Conservation (phyloP, 2,113 vertebrate species). For the Sebastes schlegelii region DNA sequence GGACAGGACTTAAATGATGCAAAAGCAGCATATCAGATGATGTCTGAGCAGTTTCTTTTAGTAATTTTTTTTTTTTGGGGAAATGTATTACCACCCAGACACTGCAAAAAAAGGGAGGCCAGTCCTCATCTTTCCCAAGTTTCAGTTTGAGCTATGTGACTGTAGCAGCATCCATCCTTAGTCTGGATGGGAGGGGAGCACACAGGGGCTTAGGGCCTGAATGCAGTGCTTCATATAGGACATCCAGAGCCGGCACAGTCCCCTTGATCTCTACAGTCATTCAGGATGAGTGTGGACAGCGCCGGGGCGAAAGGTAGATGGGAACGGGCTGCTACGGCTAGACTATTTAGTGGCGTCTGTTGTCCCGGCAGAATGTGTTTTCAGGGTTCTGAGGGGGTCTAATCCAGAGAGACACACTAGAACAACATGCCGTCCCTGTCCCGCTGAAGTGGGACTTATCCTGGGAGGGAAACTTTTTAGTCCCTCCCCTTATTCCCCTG, state of each 20-base stretch:
- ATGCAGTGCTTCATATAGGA: conserved; percentile 61
- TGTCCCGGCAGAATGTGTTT: conserved; percentile 79
- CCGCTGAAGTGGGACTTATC: conserved; percentile 42
- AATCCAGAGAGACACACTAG: conserved; percentile 80
- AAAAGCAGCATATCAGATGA: conserved; percentile 6
- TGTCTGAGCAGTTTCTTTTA: background rate
- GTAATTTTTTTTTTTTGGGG: background rate
- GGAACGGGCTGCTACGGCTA: conserved; percentile 57
- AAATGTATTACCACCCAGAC: background rate
- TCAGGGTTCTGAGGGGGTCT: conserved; percentile 77
- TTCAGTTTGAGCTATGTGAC: conserved; percentile 42
- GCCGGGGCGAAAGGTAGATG: conserved; percentile 71
- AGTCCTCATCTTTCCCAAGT: background rate
- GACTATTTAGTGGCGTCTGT: conserved; percentile 68
- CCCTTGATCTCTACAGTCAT: conserved; percentile 77
- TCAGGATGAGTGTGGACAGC: conserved; percentile 74
- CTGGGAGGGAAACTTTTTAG: conserved; percentile 67
- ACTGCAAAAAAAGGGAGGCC: background rate
- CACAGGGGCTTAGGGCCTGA: conserved; percentile 61
- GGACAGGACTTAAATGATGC: conserved; percentile 6
- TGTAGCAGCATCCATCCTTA: conserved; percentile 50
- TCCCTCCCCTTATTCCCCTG: conserved; percentile 17
- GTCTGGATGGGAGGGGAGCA: conserved; percentile 39
- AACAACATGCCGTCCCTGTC: conserved; percentile 75
- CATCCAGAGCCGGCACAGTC: conserved; percentile 49